These are phyloP conservation scores for Loripinus fragilis DNA, from an alignment of 2,888 invertebrate genomes.

Conservation along the genomic window DNA sequence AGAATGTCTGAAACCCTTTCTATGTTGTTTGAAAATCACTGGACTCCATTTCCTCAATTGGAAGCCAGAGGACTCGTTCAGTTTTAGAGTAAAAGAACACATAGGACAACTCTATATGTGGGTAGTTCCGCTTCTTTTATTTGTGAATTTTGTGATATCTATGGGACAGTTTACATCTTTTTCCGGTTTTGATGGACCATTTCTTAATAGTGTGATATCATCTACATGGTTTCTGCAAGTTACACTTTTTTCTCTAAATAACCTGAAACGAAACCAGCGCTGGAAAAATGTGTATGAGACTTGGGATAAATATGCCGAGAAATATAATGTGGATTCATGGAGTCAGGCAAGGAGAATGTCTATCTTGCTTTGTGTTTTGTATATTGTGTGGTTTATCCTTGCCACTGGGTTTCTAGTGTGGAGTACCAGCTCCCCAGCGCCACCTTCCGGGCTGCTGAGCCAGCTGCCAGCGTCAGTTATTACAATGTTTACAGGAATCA, in stretches of 20 bases:
- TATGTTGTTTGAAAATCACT: slow-evolving; percentile 39
- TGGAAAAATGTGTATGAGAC: slow-evolving; percentile 52
- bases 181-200: slow-evolving; percentile 50
- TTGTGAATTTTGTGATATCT: slow-evolving; percentile 53
- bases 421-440: slow-evolving; percentile 26
- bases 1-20: slow-evolving; percentile 32
- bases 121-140: slow-evolving; percentile 47
- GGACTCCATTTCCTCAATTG: slow-evolving; percentile 42
- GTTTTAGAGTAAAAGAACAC: background rate
- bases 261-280: slow-evolving; percentile 39
- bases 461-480: slow-evolving; percentile 19
- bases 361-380: slow-evolving; percentile 37
- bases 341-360: slow-evolving; percentile 29
- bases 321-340: slow-evolving; percentile 36
- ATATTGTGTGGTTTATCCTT: slow-evolving; percentile 47
- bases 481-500: slow-evolving; percentile 22
- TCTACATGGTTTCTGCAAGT: slow-evolving; percentile 64
- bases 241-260: slow-evolving; percentile 51
- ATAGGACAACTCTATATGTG: slow-evolving; percentile 37
- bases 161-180: slow-evolving; percentile 49
- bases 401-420: slow-evolving; percentile 51
- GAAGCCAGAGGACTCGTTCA: background rate
- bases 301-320: slow-evolving; percentile 49
- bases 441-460: slow-evolving; percentile 37
- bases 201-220: slow-evolving; percentile 61